Base-by-base conservation (phyloP, 2,113 vertebrate species). In the Sterrhoptilus dennistouni region DNA sequence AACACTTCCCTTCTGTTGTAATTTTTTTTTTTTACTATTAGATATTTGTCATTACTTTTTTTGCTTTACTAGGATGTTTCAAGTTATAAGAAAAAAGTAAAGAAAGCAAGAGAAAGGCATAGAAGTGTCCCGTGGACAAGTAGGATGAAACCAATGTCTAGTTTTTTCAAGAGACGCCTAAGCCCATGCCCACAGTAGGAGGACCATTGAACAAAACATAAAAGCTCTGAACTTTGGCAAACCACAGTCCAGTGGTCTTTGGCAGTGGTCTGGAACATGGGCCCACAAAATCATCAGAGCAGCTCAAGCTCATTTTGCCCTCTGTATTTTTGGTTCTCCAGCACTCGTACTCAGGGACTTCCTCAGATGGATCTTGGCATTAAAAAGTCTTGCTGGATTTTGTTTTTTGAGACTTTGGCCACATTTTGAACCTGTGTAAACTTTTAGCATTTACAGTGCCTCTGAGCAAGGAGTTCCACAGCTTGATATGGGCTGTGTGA, bases 361-460 rank as follows among this genome's bases (percentile, higher is more conserved):
- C 38, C 29, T 56, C 28, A 53, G 3, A 24, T 45, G 53, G 45
- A 28, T 31, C 54, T 53, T 63, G 29, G 52, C 56, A 57, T 82
- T 75, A 90, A 74, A 66, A 84, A 19, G 8, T 42, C 42, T 59
- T 42, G 25, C n/a, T 92, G 27, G 44, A n/a, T 50, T 93, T 95
- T 89, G 8, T 14, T 76, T 47, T 56, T 52, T 74, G 44, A n/a
- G 13, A 63, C 40, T 80, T 68, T 8, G 27, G 72, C 77, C 2
- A 2, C 24, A 53, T 81, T 61, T 54, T 69, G 40, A 76, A 80
- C 23, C 40, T 11, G 5, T 75, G 25, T 66, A 66, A 89, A 74
- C 33, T 61, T 82, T 3, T 11, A 57, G 38, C 3, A 0, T 66
- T 66, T 79, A 27, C 27, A 56, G 44, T 72, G 14, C 49, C 59